Evolutionary conservation across 30 jellyfish, hydroid and myxozoan genomes (phyloP).

Genomic region (Turritopsis dohrnii): DNA sequence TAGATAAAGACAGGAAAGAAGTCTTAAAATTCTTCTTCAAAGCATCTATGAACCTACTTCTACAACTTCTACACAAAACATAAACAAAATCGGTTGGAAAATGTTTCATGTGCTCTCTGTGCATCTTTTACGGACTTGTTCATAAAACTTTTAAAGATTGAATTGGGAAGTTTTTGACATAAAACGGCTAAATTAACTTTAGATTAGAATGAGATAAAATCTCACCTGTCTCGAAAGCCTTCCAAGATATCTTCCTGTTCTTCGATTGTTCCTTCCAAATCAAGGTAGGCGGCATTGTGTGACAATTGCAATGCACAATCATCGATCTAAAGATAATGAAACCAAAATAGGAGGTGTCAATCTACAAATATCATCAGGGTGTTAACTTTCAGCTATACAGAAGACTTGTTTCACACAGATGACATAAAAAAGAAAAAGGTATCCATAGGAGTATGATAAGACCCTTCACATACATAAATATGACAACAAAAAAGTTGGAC

Average conservation of each 20-base stretch:
- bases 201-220: not conserved
- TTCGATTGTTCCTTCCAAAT: constrained; percentile 89
- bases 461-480: not conserved
- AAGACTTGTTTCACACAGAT: not conserved
- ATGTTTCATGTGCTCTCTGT: too few relatives aligned
- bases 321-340: constrained; percentile 54
- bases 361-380: too few relatives aligned
- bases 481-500: not conserved
- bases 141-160: too few relatives aligned
- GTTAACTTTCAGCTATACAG: too few relatives aligned
- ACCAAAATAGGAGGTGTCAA: too few relatives aligned
- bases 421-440: not conserved
- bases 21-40: too few relatives aligned
- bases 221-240: constrained; percentile 95
- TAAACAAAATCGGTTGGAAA: too few relatives aligned
- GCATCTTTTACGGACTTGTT: too few relatives aligned
- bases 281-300: constrained; percentile 83
- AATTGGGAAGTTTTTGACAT: too few relatives aligned
- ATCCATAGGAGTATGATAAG: not conserved
- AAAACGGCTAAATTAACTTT: not conserved
- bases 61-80: too few relatives aligned
- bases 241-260: constrained; percentile 95
- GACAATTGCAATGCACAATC: constrained; percentile 95
- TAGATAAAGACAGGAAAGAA: too few relatives aligned
- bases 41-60: too few relatives aligned